Conservation (phyloP, 1,140 invertebrate species). For the Danaus melanippus region DNA sequence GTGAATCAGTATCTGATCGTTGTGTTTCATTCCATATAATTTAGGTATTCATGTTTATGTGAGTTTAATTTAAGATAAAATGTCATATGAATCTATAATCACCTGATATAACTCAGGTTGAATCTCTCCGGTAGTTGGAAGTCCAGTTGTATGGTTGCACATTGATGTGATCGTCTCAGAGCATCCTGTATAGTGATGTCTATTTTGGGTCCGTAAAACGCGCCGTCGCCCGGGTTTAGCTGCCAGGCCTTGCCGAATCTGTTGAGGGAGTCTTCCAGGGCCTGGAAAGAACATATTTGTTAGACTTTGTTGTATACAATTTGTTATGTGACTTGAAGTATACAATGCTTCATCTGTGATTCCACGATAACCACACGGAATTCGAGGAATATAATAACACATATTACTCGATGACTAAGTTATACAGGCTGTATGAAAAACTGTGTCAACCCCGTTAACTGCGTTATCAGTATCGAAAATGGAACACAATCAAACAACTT, state of each 20-base stretch:
- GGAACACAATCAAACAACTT: too few species aligned
- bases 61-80: too few species aligned
- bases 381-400: too few species aligned
- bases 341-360: too few species aligned
- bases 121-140: slow-evolving; percentile 91
- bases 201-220: slow-evolving; percentile 99
- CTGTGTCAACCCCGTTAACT: too few species aligned
- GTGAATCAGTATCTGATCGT: slow-evolving; percentile 2
- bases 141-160: slow-evolving; percentile 98
- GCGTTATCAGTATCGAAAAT: too few species aligned
- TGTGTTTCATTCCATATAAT: slow-evolving; percentile 1
- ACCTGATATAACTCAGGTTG: slow-evolving; percentile 73
- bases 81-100: background rate
- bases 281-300: slow-evolving; percentile 50
- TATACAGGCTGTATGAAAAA: too few species aligned
- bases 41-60: background rate
- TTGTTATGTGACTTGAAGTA: too few species aligned
- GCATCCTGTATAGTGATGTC: slow-evolving; percentile 98
- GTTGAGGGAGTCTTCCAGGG: slow-evolving; percentile 89
- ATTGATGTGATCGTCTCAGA: slow-evolving; percentile 90
- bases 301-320: too few species aligned
- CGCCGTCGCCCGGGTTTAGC: slow-evolving; percentile 94
- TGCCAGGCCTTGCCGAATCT: slow-evolving; percentile 90
- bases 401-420: too few species aligned
- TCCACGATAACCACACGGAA: too few species aligned